A percentile compares a stretch with the other conserved stretches of the same genome.
Conservation (phyloP, 2,113 vertebrate genomes). For the Zapornia atra region DNA sequence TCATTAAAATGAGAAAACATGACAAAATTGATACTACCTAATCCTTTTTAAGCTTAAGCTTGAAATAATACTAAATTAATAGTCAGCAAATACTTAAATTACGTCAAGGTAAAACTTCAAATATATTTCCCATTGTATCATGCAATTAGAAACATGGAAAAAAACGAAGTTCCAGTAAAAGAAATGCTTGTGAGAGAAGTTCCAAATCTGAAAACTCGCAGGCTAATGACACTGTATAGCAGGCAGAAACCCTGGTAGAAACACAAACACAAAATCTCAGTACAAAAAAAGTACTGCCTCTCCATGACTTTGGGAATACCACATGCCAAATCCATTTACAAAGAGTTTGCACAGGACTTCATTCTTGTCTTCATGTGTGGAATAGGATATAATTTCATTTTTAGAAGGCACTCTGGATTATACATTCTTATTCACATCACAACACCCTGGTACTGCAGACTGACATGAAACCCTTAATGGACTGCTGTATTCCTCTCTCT, state of each 20-base stretch:
- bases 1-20: slow-evolving; percentile 56
- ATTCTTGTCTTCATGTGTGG: neutral
- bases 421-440: neutral
- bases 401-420: neutral
- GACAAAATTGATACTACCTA: slow-evolving; percentile 16
- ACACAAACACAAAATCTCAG: neutral
- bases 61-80: neutral
- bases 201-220: neutral
- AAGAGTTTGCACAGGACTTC: neutral
- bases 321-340: neutral
- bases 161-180: neutral
- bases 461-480: neutral
- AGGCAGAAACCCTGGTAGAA: neutral
- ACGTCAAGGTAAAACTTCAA: neutral
- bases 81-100: neutral
- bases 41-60: slow-evolving; percentile 3
- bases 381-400: neutral
- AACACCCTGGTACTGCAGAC: neutral
- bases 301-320: neutral
- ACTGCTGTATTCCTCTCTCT: neutral
- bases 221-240: accelerated
- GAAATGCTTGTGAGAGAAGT: too few species aligned
- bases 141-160: neutral
- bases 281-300: neutral
- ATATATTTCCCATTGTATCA: neutral